Conservation (phyloP, 2,113 vertebrate species). For the Limanda limanda region DNA sequence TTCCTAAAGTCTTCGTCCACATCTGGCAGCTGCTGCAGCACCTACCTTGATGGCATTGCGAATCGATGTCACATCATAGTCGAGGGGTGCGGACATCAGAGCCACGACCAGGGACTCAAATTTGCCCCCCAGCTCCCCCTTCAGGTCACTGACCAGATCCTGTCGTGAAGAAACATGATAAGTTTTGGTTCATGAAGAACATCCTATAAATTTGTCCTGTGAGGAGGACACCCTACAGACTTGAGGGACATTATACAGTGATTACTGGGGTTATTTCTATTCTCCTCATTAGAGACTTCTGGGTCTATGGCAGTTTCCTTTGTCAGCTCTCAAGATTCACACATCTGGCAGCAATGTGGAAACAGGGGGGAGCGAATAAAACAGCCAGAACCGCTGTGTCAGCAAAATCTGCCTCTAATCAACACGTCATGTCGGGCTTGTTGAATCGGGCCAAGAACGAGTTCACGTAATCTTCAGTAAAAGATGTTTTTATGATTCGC, state of each 20-base stretch:
- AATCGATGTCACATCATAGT: constrained; percentile 88
- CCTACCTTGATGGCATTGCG: constrained; percentile 92
- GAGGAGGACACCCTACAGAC: no score
- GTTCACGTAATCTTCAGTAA: no score
- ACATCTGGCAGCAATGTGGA: background rate
- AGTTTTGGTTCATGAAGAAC: no score
- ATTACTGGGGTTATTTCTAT: background rate
- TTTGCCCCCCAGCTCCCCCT: constrained; percentile 93
- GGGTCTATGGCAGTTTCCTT: background rate
- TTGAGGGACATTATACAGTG: no score
- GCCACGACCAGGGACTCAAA: constrained; percentile 91
- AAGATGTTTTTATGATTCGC: no score
- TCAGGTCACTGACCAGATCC: constrained; percentile 91
- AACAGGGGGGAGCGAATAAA: background rate
- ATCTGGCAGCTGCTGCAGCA: background rate
- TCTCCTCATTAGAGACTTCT: background rate
- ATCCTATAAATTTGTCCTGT: no score
- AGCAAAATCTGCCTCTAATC: background rate
- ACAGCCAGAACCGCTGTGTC: background rate
- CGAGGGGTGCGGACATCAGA: constrained; percentile 85
- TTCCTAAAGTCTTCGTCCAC: background rate
- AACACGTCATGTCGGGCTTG: no score
- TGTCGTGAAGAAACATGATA: constrained; percentile 55
- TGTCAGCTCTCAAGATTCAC: background rate
- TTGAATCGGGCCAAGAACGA: no score